phyloP scores from a whole-genome alignment of 2,888 invertebrate genomes.

The Oasisia sp. region DNA sequence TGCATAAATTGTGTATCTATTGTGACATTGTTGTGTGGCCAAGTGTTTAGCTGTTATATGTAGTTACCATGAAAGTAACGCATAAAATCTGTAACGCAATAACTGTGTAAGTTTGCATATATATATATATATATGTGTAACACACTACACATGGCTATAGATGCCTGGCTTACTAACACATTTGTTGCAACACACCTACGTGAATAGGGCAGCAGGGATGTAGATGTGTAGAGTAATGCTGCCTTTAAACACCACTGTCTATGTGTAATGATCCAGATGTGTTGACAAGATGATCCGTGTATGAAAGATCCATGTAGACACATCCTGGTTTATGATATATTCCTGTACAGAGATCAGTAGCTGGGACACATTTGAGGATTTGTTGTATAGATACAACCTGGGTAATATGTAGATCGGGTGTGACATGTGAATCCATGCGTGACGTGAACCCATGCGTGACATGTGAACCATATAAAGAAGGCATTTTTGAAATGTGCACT shows the following conservation, averaged over 20 bases:
- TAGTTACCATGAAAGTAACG: background rate
- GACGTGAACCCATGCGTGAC: no score
- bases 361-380: no score
- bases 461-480: background rate
- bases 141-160: background rate
- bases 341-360: no score
- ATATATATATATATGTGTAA: background rate
- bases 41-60: background rate
- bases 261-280: background rate
- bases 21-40: background rate
- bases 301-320: background rate
- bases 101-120: background rate
- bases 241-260: background rate
- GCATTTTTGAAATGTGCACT: background rate
- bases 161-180: background rate
- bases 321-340: background rate
- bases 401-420: no score
- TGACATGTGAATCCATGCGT: no score
- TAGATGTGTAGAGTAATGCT: background rate
- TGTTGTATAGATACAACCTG: no score
- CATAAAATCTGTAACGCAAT: background rate
- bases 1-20: background rate
- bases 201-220: background rate
- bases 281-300: background rate
- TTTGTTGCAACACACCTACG: background rate